Evolutionary conservation across 2,797 vertebrate species (phyloP).

Genomic region (Vespertilio murinus): DNA sequence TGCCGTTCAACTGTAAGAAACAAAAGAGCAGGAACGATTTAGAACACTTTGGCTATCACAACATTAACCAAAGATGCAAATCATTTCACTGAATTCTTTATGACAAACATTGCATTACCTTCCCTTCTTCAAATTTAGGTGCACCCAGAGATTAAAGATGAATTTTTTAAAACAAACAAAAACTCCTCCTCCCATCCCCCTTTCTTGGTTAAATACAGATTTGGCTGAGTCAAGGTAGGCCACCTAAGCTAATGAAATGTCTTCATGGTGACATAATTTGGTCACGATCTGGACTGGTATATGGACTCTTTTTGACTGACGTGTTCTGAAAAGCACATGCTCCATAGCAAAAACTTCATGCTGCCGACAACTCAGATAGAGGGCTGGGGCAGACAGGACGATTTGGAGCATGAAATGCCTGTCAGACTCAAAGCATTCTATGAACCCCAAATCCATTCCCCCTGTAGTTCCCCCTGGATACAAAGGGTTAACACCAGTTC

Average conservation of each 20-base stretch:
- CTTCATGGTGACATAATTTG: neutral
- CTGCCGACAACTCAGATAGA: neutral
- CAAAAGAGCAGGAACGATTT: neutral
- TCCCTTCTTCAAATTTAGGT: neutral
- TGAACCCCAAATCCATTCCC: neutral
- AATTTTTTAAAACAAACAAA: neutral
- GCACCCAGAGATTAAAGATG: neutral
- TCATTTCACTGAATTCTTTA: neutral
- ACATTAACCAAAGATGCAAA: neutral
- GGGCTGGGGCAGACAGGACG: neutral
- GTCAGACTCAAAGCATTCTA: neutral
- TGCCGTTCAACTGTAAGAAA: constrained; percentile 19
- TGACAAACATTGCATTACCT: neutral
- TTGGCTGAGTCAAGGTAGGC: neutral
- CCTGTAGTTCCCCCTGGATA: neutral
- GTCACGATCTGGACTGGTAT: neutral
- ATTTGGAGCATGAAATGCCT: neutral
- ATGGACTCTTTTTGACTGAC: neutral
- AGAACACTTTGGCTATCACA: neutral
- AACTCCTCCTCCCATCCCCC: neutral
- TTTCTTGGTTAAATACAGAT: neutral
- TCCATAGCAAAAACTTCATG: neutral
- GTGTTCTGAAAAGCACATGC: neutral
- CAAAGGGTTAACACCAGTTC: neutral
- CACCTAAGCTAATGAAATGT: neutral